A percentile compares a stretch with the other conserved stretches of the same genome.
phyloP scores from a whole-genome alignment of 2,797 vertebrate genomes.

The Gallinago nigripennis region DNA sequence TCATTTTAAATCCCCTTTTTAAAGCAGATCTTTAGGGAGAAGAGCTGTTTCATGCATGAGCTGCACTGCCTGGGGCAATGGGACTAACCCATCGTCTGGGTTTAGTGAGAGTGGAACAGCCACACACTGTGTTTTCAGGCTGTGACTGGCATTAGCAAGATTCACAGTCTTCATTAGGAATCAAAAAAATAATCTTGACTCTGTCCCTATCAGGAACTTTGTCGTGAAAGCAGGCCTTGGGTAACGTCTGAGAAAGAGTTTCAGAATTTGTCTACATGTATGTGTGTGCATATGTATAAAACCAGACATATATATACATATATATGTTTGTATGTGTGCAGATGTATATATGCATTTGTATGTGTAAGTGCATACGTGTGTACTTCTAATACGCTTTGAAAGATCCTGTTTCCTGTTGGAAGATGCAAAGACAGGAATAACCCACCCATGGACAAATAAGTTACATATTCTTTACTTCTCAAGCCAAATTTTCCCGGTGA shows the following conservation, averaged over 20 bases:
- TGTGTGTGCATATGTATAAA: accelerated
- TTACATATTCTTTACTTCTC: conserved; percentile 34
- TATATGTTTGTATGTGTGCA: neutral
- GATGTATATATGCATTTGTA: too few relatives aligned
- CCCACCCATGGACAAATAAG: conserved; percentile 41
- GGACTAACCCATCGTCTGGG: neutral
- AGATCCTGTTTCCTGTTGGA: conserved; percentile 22
- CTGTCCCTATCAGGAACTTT: neutral
- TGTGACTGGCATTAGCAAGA: neutral
- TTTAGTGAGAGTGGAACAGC: neutral
- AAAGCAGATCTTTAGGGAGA: neutral
- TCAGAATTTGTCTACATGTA: neutral
- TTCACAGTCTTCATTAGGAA: neutral
- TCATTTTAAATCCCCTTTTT: conserved; percentile 1
- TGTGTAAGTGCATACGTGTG: neutral
- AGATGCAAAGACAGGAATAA: neutral
- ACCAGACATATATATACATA: accelerated
- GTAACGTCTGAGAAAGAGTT: neutral
- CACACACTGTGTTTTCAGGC: neutral
- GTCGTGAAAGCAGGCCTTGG: neutral
- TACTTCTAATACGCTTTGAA: neutral
- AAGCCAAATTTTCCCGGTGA: conserved; percentile 45
- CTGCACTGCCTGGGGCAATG: neutral
- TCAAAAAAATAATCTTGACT: neutral
- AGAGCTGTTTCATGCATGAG: neutral